phyloP scores from a whole-genome alignment of 1,140 invertebrate genomes.

The Euura lappo region DNA sequence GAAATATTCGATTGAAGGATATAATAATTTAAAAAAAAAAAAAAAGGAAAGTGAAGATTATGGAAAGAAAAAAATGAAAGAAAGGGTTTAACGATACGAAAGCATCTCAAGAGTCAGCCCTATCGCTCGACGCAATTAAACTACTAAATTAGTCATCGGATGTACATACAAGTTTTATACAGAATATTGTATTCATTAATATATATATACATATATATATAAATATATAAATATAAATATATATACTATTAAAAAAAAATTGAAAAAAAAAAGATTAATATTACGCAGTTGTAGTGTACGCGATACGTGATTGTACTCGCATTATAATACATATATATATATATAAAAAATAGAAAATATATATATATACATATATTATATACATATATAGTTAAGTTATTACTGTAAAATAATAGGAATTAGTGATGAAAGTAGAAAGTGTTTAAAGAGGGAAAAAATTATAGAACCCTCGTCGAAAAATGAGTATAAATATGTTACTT shows the following conservation, averaged over 20 bases:
- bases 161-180: conserved; percentile 63
- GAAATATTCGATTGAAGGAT: not conserved
- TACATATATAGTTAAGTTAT: conserved; percentile 6
- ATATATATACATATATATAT: conserved; percentile 25
- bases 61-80: conserved; percentile 4
- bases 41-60: conserved; percentile 5
- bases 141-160: conserved; percentile 47
- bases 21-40: conserved; percentile 5
- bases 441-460: not conserved
- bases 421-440: conserved; percentile 14
- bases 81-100: conserved; percentile 14
- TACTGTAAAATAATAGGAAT: conserved; percentile 12
- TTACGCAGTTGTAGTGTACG: conserved; percentile 43
- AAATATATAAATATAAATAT: conserved; percentile 20
- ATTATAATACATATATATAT: conserved; percentile 40
- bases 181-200: conserved; percentile 58
- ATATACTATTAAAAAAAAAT: conserved; percentile 9
- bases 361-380: conserved; percentile 20
- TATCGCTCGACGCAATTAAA: conserved; percentile 36
- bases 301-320: conserved; percentile 45
- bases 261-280: conserved; percentile 14
- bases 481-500: not conserved
- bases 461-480: not conserved
- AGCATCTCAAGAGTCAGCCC: conserved; percentile 26
- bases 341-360: conserved; percentile 26